Base-by-base conservation (phyloP, 2,113 vertebrate species). In the Sinocyclocheilus rhinocerous region DNA sequence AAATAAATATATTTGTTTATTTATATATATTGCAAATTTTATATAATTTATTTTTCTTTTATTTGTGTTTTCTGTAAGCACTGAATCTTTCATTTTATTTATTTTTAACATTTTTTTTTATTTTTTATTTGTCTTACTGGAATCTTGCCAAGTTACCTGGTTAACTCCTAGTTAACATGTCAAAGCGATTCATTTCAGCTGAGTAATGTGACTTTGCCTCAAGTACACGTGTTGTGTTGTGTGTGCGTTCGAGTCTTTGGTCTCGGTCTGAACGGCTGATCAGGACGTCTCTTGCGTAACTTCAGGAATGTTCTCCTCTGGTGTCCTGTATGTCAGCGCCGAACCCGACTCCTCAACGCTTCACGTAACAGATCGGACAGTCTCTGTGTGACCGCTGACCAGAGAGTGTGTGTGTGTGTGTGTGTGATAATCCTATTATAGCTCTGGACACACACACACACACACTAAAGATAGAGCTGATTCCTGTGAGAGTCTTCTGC, bases 401-500 rank as follows among this genome's bases (percentile, higher is more conserved):
- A 4, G 57, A 1, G 22, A 1, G 59, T n/a, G 57, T n/a, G 57
- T 9, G 57, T 2, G 57, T 22, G 57, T n/a, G 57, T n/a, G 57
- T n/a, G 59, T 11, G 59, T 11, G 59, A 61, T 22, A n/a, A 61
- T 61, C 59, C 59, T 24, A 11, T 61, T 61, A 61, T 61, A n/a
- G 22, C 22, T n/a, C 61, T 65, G 24, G 12, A 48, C 22, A 76
- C 42, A 76, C 39, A 15, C 22, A 24, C 39, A 75, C 39, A 15
- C 11, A 16, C n/a, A 2, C 83, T 76, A 76, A 26, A 76, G 39
- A 48, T 48, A 48, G 39, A 42, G 39, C 12, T 75, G 42, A 45
- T 75, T 75, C 20, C 20, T 45, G 20, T 67, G 26, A 29, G 13
- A 67, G 63, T 67, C 6, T 76, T 87, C 26, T 85, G 86, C 55